Percentiles rank a stretch among this genome's conserved stretches.
These are phyloP conservation scores for Pocillopora verrucosa DNA, from an alignment of 64 coral and sea anemone species.

Conservation along the genomic window DNA sequence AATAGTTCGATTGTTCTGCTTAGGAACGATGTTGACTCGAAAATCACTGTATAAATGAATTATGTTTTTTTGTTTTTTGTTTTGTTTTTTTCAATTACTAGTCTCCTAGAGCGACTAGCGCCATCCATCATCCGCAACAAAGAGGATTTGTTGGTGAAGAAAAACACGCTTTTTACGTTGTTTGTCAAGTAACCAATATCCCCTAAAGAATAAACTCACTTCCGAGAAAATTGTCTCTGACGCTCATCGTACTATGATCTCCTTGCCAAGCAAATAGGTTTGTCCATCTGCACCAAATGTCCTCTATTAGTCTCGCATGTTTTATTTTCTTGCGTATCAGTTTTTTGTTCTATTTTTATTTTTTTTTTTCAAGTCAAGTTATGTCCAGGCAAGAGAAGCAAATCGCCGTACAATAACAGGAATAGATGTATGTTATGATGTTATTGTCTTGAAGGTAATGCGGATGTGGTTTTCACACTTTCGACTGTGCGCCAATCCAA, in stretches of 20 bases:
- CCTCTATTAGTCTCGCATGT: too few species aligned
- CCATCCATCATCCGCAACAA: not conserved
- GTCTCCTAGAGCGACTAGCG: not conserved
- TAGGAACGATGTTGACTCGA: not conserved
- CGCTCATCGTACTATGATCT: not conserved
- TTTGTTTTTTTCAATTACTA: conserved; percentile 7
- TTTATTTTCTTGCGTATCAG: too few species aligned
- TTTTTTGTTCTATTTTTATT: not conserved
- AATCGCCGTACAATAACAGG: not conserved
- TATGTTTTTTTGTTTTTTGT: not conserved
- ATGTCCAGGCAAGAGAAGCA: not conserved
- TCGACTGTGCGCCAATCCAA: not conserved
- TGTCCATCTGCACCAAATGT: not conserved
- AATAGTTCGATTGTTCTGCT: not conserved
- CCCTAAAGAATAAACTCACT: not conserved
- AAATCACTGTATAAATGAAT: not conserved
- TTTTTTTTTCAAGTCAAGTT: not conserved
- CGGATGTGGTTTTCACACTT: conserved; percentile 38
- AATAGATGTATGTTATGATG: not conserved
- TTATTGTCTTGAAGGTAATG: not conserved
- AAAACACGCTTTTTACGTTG: not conserved
- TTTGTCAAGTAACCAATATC: conserved; percentile 17
- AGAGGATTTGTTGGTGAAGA: not conserved
- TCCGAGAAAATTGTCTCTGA: not conserved
- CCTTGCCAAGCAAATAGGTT: not conserved